phyloP scores from a whole-genome alignment of 1,140 invertebrate genomes.

The Drosophila pandora region DNA sequence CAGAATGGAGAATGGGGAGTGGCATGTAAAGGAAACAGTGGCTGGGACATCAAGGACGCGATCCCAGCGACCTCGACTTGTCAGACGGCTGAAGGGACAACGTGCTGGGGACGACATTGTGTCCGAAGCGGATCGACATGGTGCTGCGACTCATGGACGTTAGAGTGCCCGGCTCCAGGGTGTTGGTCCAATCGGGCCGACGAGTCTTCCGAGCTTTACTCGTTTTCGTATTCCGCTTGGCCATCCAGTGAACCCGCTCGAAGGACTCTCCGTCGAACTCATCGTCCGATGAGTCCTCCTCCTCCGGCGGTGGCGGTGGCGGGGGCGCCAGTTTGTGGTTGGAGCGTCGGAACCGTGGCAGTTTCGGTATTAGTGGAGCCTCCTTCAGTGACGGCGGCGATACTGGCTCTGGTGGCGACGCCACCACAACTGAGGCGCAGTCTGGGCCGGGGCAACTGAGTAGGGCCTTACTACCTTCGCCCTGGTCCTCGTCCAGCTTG shows the following conservation, averaged over 20 bases:
- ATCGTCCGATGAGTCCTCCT: neutral
- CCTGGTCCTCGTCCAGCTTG: slow-evolving; percentile 17
- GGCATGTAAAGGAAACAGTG: no score
- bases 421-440: neutral
- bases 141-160: neutral
- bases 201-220: neutral
- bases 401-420: no score
- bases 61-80: neutral
- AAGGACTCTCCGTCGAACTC: neutral
- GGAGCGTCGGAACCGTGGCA: no score
- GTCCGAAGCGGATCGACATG: neutral
- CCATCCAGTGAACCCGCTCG: slow-evolving; percentile 6
- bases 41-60: slow-evolving; percentile 6
- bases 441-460: slow-evolving; percentile 23
- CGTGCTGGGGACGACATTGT: neutral
- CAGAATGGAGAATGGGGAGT: slow-evolving; percentile 18
- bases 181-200: slow-evolving; percentile 3
- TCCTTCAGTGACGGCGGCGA: no score
- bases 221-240: neutral
- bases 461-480: neutral
- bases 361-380: no score
- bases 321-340: neutral
- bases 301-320: neutral
- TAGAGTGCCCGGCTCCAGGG: neutral
- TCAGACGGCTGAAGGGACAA: neutral